Base-by-base conservation (phyloP, 2,888 invertebrate species). In the Exephanes ischioxanthus region DNA sequence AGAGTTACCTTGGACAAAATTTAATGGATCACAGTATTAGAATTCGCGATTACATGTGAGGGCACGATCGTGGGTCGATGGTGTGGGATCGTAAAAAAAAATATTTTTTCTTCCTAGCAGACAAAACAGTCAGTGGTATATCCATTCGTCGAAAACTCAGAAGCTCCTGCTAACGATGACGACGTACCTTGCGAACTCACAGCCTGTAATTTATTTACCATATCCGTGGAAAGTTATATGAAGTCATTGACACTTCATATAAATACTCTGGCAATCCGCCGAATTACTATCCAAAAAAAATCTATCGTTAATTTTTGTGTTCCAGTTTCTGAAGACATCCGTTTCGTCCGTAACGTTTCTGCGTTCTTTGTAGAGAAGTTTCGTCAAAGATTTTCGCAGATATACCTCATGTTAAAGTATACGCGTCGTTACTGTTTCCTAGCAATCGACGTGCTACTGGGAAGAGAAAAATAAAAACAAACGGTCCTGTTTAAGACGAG, bases 221-320 rank as follows among this genome's bases (percentile, higher is more conserved):
- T 81, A 68, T 75, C 75, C 3, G n/a, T 81, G 16, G 70, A 68
- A n/a, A 81, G 14, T 61, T 81, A n/a, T n/a, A n/a, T n/a, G n/a
- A n/a, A n/a, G 7, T 53, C 2, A n/a, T 16, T 19, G 9, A 19
- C 7, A 4, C 19, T 53, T 19, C 53, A 3, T 7, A 55, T 1
- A 53, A 53, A 53, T 0, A 1, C n/a, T 53, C 19, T 7, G 19
- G n/a, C 53, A 4, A 11, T 1, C 19, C 5, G 53, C 6, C 0
- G 7, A 53, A 53, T 53, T 2, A 2, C 3, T 3, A 19, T 55
- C n/a, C 11, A 0, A 55, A 19, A 19, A 19, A 19, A n/a, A 55
- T 2, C 1, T 22, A 55, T 55, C 3, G 19, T 1, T 2, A 3
- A 55, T 55, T n/a, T 55, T 55, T 55, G 41, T 55, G 9, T 55